A percentile compares a stretch with the other conserved stretches of the same genome.
phyloP scores from a whole-genome alignment of 2,797 vertebrate species.

The Acestrorhynchus altus region DNA sequence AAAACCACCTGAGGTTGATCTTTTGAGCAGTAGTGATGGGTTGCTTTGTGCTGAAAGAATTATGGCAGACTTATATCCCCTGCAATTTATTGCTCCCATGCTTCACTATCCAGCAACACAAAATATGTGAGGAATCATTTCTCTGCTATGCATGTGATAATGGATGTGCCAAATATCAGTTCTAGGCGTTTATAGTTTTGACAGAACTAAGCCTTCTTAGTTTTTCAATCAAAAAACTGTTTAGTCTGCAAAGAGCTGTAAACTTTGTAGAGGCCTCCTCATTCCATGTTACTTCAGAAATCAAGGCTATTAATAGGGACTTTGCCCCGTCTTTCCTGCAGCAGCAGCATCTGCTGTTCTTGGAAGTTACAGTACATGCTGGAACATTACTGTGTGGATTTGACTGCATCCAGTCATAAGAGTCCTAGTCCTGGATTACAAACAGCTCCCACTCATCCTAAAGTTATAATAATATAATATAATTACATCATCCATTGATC shows the following conservation, averaged over 20 bases:
- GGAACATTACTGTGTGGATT: not conserved
- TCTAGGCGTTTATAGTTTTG: not conserved
- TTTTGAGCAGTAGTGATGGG: conserved; percentile 37
- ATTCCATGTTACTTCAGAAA: too few relatives aligned
- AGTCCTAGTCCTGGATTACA: too few relatives aligned
- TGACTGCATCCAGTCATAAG: not conserved
- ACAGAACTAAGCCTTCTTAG: not conserved
- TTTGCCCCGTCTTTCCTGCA: not conserved
- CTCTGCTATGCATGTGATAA: not conserved
- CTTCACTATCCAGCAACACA: not conserved
- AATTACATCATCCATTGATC: too few relatives aligned
- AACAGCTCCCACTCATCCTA: too few relatives aligned
- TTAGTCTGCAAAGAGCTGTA: not conserved
- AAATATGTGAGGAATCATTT: conserved; percentile 12
- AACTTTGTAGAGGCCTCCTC: not conserved
- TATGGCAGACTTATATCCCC: conserved; percentile 32
- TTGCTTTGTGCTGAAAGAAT: conserved; percentile 27
- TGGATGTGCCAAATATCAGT: not conserved
- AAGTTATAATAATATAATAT: too few relatives aligned
- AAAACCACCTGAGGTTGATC: conserved; percentile 36
- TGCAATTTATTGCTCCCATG: conserved; percentile 7
- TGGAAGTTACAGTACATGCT: too few relatives aligned
- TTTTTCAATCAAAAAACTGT: not conserved
- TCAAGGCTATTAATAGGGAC: not conserved
- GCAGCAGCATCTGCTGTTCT: too few relatives aligned